These are phyloP conservation scores for Cerceris rybyensis DNA, from an alignment of 2,888 invertebrate species.

Conservation along the genomic window DNA sequence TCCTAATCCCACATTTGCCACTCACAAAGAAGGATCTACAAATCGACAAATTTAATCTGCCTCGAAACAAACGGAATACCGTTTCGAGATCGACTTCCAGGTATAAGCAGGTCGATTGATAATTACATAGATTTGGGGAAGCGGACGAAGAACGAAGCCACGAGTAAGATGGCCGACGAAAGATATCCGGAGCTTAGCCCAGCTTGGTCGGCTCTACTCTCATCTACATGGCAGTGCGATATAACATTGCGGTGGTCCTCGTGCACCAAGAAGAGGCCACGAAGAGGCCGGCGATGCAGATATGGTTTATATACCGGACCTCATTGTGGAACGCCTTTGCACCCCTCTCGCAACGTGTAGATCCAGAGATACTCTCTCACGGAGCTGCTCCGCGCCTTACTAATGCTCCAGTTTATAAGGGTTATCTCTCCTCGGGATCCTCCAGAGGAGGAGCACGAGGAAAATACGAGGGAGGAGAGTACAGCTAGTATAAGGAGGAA, in stretches of 20 bases:
- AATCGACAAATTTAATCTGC: background rate
- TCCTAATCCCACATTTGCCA: no score
- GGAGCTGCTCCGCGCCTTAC: conserved; percentile 74
- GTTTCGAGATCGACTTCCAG: conserved; percentile 15
- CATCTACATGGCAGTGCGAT: conserved; percentile 64
- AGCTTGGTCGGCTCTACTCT: conserved; percentile 52
- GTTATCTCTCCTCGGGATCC: conserved; percentile 74
- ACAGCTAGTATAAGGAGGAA: background rate
- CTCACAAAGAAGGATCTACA: background rate
- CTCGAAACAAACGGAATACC: background rate
- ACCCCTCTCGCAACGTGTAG: conserved; percentile 73
- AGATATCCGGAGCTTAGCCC: conserved; percentile 67
- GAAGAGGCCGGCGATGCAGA: conserved; percentile 72
- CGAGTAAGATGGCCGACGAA: conserved; percentile 58
- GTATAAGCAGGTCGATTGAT: conserved; percentile 43
- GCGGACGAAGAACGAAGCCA: conserved; percentile 41
- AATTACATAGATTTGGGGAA: conserved; percentile 60
- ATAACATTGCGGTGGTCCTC: conserved; percentile 63
- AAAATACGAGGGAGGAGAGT: conserved; percentile 1
- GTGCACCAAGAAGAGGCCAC: conserved; percentile 40
- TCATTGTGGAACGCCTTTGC: conserved; percentile 75
- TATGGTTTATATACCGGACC: conserved; percentile 79
- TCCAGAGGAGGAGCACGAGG: conserved; percentile 23
- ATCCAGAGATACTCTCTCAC: conserved; percentile 72
- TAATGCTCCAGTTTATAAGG: conserved; percentile 81